phyloP scores from a whole-genome alignment of 2,888 invertebrate genomes.

The Conops quadrifasciatus region DNA sequence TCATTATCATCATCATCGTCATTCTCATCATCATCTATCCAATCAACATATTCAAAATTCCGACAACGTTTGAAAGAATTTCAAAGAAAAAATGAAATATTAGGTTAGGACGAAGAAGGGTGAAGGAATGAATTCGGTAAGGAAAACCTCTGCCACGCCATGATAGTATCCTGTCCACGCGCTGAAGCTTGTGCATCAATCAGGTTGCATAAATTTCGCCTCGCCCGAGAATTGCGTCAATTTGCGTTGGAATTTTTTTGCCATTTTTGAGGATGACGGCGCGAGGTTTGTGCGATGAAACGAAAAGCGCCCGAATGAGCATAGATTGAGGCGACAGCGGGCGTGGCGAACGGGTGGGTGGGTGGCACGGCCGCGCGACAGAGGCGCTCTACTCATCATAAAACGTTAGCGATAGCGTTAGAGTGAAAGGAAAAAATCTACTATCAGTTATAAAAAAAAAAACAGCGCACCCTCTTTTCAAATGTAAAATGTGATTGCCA shows the following conservation, averaged over 20 bases:
- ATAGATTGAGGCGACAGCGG: neutral
- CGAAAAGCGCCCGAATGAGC: neutral
- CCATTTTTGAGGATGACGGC: constrained; percentile 38
- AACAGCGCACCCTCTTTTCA: neutral
- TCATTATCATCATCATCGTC: neutral
- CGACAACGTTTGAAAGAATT: neutral
- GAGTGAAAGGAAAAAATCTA: constrained; percentile 36
- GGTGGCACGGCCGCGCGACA: neutral
- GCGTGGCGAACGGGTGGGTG: constrained; percentile 7
- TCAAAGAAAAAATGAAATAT: neutral
- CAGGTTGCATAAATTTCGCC: constrained; percentile 27
- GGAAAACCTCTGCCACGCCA: neutral
- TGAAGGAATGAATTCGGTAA: neutral
- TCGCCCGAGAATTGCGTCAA: constrained; percentile 4
- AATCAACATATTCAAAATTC: constrained; percentile 11
- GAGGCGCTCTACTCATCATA: constrained; percentile 15
- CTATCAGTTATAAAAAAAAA: neutral
- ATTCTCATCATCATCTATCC: constrained; percentile 7
- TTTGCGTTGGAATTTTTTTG: constrained; percentile 34
- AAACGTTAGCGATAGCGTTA: constrained; percentile 24
- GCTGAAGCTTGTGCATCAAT: constrained; percentile 26
- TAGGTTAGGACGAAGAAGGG: neutral
- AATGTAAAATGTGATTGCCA: neutral
- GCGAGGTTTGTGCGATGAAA: neutral
- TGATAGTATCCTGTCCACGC: constrained; percentile 31